Percentiles rank a stretch among this genome's conserved stretches.
phyloP scores from a whole-genome alignment of 2,888 invertebrate genomes.

The Periphyllus acericola region DNA sequence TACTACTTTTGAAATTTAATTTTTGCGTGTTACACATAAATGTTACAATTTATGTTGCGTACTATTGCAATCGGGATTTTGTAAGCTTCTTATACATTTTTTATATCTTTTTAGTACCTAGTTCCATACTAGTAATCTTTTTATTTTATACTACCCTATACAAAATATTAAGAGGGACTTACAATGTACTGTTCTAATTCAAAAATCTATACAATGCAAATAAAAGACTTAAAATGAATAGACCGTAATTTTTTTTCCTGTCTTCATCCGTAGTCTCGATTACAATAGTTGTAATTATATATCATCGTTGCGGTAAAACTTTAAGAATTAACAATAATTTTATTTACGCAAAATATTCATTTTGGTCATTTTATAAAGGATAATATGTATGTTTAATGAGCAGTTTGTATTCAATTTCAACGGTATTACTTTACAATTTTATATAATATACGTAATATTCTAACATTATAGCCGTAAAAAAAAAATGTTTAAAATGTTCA shows the following conservation, averaged over 20 bases:
- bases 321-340: background rate
- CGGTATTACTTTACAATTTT: too few species aligned
- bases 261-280: background rate
- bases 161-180: constrained; percentile 27
- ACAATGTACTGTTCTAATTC: background rate
- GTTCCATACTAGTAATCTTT: background rate
- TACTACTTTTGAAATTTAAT: too few species aligned
- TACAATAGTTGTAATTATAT: background rate
- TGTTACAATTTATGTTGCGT: too few species aligned
- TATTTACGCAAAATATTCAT: background rate
- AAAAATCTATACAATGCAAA: constrained; percentile 24
- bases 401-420: too few species aligned
- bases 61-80: background rate
- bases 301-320: background rate
- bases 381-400: too few species aligned
- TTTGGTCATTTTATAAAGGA: background rate
- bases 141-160: background rate
- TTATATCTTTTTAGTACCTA: constrained; percentile 11
- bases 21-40: too few species aligned
- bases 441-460: too few species aligned
- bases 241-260: background rate
- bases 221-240: background rate
- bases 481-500: too few species aligned
- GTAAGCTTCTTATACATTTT: constrained; percentile 43
- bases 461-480: too few species aligned